Percentiles rank a stretch among this genome's conserved stretches.
phyloP scores from a whole-genome alignment of 2,797 vertebrate genomes.

The Holocentrus rufus region DNA sequence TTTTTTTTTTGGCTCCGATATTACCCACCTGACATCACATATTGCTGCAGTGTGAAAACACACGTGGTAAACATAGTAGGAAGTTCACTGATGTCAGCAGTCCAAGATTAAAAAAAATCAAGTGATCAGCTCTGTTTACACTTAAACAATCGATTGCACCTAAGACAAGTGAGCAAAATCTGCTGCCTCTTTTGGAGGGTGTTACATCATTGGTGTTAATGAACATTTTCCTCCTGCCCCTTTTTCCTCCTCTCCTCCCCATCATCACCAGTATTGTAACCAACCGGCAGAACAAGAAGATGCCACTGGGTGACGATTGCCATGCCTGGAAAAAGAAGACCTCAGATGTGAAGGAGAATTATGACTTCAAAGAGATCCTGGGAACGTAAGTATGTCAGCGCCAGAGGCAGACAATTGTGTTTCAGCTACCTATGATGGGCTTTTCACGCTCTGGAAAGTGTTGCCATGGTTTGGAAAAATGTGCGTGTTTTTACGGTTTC shows the following conservation, averaged over 20 bases:
- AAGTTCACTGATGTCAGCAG: too few relatives aligned
- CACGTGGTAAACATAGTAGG: too few relatives aligned
- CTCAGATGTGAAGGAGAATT: slow-evolving; percentile 83
- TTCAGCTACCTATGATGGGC: slow-evolving; percentile 8
- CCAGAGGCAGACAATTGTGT: slow-evolving; percentile 13
- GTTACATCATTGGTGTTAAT: slow-evolving; percentile 16
- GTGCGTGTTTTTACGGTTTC: background rate
- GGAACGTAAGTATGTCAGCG: slow-evolving; percentile 82
- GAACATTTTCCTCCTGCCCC: slow-evolving; percentile 26
- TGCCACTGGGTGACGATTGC: slow-evolving; percentile 84
- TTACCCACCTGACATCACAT: too few relatives aligned
- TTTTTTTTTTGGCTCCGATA: too few relatives aligned
- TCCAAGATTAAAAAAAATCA: too few relatives aligned
- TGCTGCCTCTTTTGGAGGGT: too few relatives aligned
- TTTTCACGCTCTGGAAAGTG: slow-evolving; percentile 27
- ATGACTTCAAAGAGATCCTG: slow-evolving; percentile 85
- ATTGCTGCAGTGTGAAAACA: too few relatives aligned
- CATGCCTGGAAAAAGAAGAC: slow-evolving; percentile 86
- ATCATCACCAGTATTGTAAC: slow-evolving; percentile 72
- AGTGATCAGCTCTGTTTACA: too few relatives aligned
- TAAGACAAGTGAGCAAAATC: too few relatives aligned
- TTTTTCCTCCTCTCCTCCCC: slow-evolving; percentile 31
- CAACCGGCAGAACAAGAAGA: slow-evolving; percentile 81
- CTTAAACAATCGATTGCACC: too few relatives aligned
- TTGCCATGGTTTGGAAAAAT: background rate